phyloP scores from a whole-genome alignment of 2,113 vertebrate species.

The Vidua chalybeata region DNA sequence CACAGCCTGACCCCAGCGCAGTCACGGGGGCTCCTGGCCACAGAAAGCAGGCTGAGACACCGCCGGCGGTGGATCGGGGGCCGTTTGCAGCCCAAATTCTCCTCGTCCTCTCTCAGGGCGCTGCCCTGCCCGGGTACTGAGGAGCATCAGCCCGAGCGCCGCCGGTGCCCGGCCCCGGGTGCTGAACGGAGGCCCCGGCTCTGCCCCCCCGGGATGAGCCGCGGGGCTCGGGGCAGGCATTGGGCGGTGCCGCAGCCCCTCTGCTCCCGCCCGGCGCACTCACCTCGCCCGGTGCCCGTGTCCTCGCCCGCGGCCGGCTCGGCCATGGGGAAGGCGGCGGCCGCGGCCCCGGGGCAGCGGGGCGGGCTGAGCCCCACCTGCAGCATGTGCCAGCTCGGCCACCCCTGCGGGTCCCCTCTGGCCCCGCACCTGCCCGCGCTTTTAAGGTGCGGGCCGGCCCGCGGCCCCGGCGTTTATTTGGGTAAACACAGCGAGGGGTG shows the following conservation, averaged over 20 bases:
- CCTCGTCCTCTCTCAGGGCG: background rate
- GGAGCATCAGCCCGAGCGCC: background rate
- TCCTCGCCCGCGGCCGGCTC: background rate
- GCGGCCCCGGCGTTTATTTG: conserved; percentile 2
- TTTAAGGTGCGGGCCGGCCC: background rate
- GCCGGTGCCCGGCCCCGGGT: background rate
- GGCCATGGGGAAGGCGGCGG: background rate
- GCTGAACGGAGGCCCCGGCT: background rate
- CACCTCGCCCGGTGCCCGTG: background rate
- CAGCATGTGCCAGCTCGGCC: background rate
- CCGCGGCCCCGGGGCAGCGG: background rate
- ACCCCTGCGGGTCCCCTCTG: background rate
- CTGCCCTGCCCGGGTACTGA: background rate
- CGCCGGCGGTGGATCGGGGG: rapidly evolving
- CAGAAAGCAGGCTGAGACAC: background rate
- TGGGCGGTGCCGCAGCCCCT: background rate
- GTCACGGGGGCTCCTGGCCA: background rate
- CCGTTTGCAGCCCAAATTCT: background rate
- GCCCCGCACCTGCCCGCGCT: background rate
- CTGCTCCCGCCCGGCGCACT: background rate
- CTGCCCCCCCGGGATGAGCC: background rate
- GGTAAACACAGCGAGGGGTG: conserved; percentile 53
- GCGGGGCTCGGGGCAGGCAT: background rate
- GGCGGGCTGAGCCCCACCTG: conserved; percentile 23
- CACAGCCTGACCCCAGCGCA: background rate